Conservation (phyloP, 2,888 invertebrate species). For the Ernsta delagoae region DNA sequence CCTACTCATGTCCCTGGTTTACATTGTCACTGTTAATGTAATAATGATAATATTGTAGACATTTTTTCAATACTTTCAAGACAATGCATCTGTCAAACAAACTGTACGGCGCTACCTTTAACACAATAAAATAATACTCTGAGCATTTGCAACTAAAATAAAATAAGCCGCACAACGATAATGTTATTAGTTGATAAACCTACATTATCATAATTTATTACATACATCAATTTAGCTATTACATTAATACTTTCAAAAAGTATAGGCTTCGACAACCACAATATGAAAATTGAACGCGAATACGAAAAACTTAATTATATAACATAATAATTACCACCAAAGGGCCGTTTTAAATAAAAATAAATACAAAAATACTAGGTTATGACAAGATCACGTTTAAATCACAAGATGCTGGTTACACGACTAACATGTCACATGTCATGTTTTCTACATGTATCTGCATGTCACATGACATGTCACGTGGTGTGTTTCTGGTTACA, state of each 20-base stretch:
- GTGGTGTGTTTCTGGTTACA: conserved; percentile 5
- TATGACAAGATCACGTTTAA: conserved; percentile 67
- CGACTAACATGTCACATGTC: conserved; percentile 11
- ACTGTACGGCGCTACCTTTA: conserved; percentile 20
- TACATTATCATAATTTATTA: conserved; percentile 13
- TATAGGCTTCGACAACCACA: conserved; percentile 29
- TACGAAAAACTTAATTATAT: conserved; percentile 34
- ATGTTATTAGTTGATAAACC: conserved; percentile 14
- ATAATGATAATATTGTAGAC: too few species aligned
- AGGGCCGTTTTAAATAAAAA: conserved; percentile 35
- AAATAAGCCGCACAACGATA: conserved; percentile 25
- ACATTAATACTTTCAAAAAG: conserved; percentile 33
- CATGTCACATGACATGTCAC: conserved; percentile 4
- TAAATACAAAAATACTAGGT: conserved; percentile 59
- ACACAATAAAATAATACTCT: conserved; percentile 32
- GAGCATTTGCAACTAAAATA: conserved; percentile 33
- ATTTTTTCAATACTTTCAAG: not conserved
- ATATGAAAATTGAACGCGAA: conserved; percentile 22
- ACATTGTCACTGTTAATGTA: too few species aligned
- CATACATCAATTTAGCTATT: conserved; percentile 14
- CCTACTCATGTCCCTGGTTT: not conserved
- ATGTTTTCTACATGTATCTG: conserved; percentile 1
- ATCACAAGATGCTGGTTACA: conserved; percentile 42
- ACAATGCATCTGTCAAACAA: conserved; percentile 29
- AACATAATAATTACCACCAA: conserved; percentile 13